Conservation (phyloP, 2,888 invertebrate genomes). For the Xanthorhoe designata region DNA sequence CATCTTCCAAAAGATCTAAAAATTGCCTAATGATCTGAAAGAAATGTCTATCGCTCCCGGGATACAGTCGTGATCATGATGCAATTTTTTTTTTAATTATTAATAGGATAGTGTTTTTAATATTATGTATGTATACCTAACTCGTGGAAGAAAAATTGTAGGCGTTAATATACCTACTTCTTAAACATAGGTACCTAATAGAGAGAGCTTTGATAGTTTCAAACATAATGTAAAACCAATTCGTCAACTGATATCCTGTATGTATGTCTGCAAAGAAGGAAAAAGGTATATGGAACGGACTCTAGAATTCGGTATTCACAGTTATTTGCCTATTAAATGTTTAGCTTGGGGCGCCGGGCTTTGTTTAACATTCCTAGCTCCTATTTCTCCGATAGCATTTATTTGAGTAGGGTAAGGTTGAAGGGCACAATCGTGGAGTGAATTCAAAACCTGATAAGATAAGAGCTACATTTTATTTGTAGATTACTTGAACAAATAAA, state of each 20-base stretch:
- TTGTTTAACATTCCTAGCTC: conserved; percentile 1
- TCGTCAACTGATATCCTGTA: not conserved
- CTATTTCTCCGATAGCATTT: not conserved
- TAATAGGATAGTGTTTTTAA: no score
- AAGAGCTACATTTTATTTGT: conserved; percentile 1
- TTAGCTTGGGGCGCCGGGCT: conserved; percentile 1
- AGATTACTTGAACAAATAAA: not conserved
- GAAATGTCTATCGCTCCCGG: no score
- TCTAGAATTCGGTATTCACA: not conserved
- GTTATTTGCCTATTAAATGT: not conserved
- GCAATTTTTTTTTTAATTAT: no score
- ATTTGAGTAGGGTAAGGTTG: conserved; percentile 18
- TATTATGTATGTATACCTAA: no score
- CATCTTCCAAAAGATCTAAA: no score
- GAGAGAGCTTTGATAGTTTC: no score
- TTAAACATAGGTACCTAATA: no score
- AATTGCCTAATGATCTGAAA: no score
- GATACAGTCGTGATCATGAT: no score
- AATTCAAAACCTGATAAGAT: conserved; percentile 12
- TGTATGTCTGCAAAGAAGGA: not conserved
- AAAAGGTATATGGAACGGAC: not conserved
- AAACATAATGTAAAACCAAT: conserved; percentile 2
- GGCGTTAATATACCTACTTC: no score
- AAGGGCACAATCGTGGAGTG: conserved; percentile 7
- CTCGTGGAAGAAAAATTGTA: no score